phyloP scores from a whole-genome alignment of 1,140 invertebrate genomes.

The Semibalanus balanoides region DNA sequence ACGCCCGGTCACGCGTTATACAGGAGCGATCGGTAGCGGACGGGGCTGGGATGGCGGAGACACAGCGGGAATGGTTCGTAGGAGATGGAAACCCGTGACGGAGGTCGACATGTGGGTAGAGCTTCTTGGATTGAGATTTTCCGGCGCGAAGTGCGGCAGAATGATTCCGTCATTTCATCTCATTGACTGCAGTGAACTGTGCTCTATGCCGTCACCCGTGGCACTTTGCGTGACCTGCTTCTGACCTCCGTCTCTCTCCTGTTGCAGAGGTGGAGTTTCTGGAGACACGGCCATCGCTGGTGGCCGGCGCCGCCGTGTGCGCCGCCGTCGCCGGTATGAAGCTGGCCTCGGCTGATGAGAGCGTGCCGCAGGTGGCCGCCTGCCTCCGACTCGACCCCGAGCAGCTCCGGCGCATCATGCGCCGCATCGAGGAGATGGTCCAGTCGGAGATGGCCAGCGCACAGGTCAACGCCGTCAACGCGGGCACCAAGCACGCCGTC shows the following conservation, averaged over 20 bases:
- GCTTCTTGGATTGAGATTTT: too few species aligned
- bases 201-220: too few species aligned
- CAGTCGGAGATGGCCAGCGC: constrained; percentile 1
- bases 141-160: too few species aligned
- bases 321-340: constrained; percentile 5
- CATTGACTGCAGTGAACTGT: too few species aligned
- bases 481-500: background rate
- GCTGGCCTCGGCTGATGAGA: background rate
- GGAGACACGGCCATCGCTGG: background rate
- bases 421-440: constrained; percentile 4
- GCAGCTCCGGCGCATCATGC: background rate
- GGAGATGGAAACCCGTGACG: too few species aligned
- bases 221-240: too few species aligned
- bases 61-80: too few species aligned
- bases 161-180: too few species aligned
- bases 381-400: background rate
- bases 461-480: background rate
- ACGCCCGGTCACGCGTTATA: too few species aligned
- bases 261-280: background rate
- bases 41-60: too few species aligned
- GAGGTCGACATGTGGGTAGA: too few species aligned
- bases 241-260: background rate
- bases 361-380: background rate
- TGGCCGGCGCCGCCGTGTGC: background rate
- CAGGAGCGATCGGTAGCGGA: too few species aligned